Conservation (phyloP, 2,888 invertebrate genomes). For the Nyleta sp. region DNA sequence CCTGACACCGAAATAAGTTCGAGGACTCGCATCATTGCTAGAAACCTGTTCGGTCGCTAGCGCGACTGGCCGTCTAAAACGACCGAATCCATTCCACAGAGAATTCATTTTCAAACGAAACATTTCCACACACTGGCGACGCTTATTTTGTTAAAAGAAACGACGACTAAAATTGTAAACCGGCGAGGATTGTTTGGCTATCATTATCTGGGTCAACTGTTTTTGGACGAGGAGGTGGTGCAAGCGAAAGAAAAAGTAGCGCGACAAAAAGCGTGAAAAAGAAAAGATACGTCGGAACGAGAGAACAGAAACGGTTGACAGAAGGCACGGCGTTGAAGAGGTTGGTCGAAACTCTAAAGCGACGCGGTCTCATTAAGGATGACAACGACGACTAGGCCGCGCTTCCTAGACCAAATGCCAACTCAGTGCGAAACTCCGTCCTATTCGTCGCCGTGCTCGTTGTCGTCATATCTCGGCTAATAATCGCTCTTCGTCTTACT, state of each 20-base stretch:
- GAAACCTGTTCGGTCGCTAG: slow-evolving; percentile 52
- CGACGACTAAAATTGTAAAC: too few relatives aligned
- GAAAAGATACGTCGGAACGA: slow-evolving; percentile 51
- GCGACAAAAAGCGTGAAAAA: slow-evolving; percentile 51
- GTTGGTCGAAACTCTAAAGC: slow-evolving; percentile 64
- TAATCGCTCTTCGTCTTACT: slow-evolving; percentile 72
- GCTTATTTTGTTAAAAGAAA: too few relatives aligned
- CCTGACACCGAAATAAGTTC: slow-evolving; percentile 66
- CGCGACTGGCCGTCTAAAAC: too few relatives aligned
- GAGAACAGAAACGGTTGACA: slow-evolving; percentile 71
- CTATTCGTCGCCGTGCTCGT: slow-evolving; percentile 68
- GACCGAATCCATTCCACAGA: too few relatives aligned
- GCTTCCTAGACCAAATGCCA: slow-evolving; percentile 78
- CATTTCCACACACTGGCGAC: too few relatives aligned
- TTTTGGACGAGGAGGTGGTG: slow-evolving; percentile 54
- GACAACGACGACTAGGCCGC: slow-evolving; percentile 72
- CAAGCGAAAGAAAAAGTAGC: slow-evolving; percentile 55
- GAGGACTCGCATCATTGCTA: slow-evolving; percentile 37
- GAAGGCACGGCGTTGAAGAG: slow-evolving; percentile 72
- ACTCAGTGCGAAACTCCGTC: slow-evolving; percentile 70
- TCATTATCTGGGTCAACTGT: slow-evolving; percentile 63
- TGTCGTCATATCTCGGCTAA: slow-evolving; percentile 72
- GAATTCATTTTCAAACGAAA: too few relatives aligned
- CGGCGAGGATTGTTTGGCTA: slow-evolving; percentile 43
- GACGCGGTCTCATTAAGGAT: slow-evolving; percentile 78